Base-by-base conservation (phyloP, 2,797 vertebrate genomes). In the Crocidura indochinensis region DNA sequence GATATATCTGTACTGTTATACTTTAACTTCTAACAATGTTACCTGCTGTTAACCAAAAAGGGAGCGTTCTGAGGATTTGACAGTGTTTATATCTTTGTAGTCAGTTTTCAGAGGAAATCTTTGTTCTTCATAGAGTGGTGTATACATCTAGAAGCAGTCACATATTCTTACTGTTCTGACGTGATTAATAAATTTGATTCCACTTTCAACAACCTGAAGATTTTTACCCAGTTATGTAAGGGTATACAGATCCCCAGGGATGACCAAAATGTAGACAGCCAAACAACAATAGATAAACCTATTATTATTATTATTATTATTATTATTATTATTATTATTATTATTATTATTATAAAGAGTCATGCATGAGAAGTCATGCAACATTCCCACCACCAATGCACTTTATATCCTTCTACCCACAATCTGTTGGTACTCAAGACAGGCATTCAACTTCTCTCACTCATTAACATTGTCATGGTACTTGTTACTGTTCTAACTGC, bases 41-140 rank as follows among this genome's bases (percentile, higher is more conserved):
- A 73, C 8, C n/a, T 91, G 29, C 38, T 90, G 71, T 87, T 87
- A 31, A 17, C 14, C 65, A 53, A 80, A 73, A 78, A 85, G 38
- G 60, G 14, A 47, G 46, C 62, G 29, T 67, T 26, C 20, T 72
- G n/a, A 76, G n/a, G n/a, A n/a, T n/a, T n/a, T n/a, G 60, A n/a
- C 12, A 56, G 53, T 14, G 26, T 20, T 93, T 73, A n/a, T 27
- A 29, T 20, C 19, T 24, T 53, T 38, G 20, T 9, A 38, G 44
- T 51, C 26, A 53, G 14, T 85, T 88, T 83, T 79, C 62, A 51
- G 10, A 17, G 20, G 47, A 67, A 84, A 31, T 79, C 20, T 84
- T 38, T 51, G 47, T 87, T 68, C 51, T 73, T 38, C 29, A 10
- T 83, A 6, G 27, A 38, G 46, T 84, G 38, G 26, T 49, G 60